A percentile compares a stretch with the other conserved stretches of the same genome.
Conservation (phyloP, 2,113 vertebrate species). For the Hippocampus mohnikei region DNA sequence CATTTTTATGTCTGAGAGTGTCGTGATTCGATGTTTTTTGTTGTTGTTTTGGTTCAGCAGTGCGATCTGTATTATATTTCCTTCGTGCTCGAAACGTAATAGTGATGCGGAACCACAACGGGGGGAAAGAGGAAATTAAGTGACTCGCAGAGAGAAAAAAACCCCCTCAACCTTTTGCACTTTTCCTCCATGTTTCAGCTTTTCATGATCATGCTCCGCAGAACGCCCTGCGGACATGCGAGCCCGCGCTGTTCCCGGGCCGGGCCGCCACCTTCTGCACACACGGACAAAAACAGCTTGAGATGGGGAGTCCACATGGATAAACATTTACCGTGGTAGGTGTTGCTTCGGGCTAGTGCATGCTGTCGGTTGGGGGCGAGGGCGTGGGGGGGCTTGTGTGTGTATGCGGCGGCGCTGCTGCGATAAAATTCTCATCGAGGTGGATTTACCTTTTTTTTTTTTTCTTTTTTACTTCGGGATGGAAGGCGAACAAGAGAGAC, state of each 20-base stretch:
- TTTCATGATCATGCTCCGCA: slow-evolving; percentile 65
- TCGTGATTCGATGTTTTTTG: slow-evolving; percentile 70
- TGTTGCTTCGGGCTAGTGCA: slow-evolving; percentile 66
- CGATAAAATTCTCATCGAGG: slow-evolving; percentile 59
- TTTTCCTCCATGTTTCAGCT: slow-evolving; percentile 66
- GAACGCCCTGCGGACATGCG: slow-evolving; percentile 72
- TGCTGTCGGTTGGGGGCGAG: slow-evolving; percentile 35
- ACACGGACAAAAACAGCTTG: slow-evolving; percentile 69
- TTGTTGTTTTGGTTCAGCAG: slow-evolving; percentile 35
- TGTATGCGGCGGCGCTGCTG: slow-evolving; percentile 48
- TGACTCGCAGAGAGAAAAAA: slow-evolving; percentile 45
- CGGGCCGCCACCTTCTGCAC: slow-evolving; percentile 59
- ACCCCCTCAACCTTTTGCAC: slow-evolving; percentile 71
- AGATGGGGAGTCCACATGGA: slow-evolving; percentile 75
- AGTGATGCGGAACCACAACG: slow-evolving; percentile 64
- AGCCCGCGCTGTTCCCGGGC: slow-evolving; percentile 61
- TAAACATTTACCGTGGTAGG: slow-evolving; percentile 72
- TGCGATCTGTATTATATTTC: slow-evolving; percentile 74
- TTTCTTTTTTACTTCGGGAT: slow-evolving; percentile 27
- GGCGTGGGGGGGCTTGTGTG: slow-evolving; percentile 35
- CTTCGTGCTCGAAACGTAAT: slow-evolving; percentile 69
- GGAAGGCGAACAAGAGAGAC: neutral
- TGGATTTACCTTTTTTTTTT: slow-evolving; percentile 26
- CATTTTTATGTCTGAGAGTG: slow-evolving; percentile 70
- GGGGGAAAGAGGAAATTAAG: slow-evolving; percentile 54